Conservation (phyloP, 1,140 invertebrate species). For the Drosophila sturtevanti region DNA sequence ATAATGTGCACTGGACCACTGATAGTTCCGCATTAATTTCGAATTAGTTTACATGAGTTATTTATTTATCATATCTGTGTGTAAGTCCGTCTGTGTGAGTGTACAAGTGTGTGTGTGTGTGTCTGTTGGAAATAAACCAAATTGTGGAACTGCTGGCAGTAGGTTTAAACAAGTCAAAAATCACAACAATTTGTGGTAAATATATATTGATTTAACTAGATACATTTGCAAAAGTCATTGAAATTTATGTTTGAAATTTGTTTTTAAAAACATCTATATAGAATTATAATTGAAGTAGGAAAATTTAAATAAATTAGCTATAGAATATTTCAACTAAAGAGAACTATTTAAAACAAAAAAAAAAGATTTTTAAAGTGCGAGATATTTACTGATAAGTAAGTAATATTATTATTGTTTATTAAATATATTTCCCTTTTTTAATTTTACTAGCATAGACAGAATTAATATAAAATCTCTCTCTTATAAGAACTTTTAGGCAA, state of each 20-base stretch:
- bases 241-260: neutral
- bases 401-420: too few species aligned
- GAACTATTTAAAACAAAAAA: too few species aligned
- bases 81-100: neutral
- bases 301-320: too few species aligned
- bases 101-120: neutral
- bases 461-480: too few species aligned
- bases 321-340: too few species aligned
- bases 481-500: too few species aligned
- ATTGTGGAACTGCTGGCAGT: neutral
- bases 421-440: too few species aligned
- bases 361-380: too few species aligned
- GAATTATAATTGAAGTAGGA: too few species aligned
- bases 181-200: slow-evolving; percentile 1
- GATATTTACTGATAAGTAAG: too few species aligned
- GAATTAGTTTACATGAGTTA: slow-evolving; percentile 32
- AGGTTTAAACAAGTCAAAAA: slow-evolving; percentile 5
- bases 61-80: slow-evolving; percentile 3
- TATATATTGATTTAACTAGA: neutral
- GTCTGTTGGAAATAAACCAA: neutral
- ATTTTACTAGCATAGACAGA: too few species aligned
- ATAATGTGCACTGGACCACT: slow-evolving; percentile 39
- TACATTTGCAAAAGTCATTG: neutral
- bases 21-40: slow-evolving; percentile 44
- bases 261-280: too few species aligned